A percentile compares a stretch with the other conserved stretches of the same genome.
These are phyloP conservation scores for Melitaea athalia DNA, from an alignment of 2,888 invertebrate genomes.

Conservation along the genomic window DNA sequence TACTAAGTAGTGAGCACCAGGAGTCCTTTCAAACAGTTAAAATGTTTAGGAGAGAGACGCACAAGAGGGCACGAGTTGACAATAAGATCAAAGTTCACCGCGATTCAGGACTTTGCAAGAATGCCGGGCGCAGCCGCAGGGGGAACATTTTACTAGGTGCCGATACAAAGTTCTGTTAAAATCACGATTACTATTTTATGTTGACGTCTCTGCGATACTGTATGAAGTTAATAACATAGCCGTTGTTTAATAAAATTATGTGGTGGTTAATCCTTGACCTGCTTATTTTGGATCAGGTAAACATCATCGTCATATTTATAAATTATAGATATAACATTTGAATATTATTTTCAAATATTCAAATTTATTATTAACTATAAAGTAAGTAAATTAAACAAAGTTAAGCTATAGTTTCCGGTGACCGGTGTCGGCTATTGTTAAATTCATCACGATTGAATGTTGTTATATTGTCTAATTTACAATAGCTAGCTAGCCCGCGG, in stretches of 20 bases:
- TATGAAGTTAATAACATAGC: conserved; percentile 16
- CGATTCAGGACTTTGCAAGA: conserved; percentile 77
- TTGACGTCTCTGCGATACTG: conserved; percentile 28
- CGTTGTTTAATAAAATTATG: conserved; percentile 15
- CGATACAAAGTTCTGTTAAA: conserved; percentile 64
- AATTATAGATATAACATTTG: background rate
- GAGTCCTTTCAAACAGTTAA: conserved; percentile 63
- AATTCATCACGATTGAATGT: conserved; percentile 27
- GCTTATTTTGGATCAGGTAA: conserved; percentile 10
- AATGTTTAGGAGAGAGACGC: conserved; percentile 67
- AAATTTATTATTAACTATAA: background rate
- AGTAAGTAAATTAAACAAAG: background rate
- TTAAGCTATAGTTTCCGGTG: background rate
- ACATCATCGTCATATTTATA: conserved; percentile 8
- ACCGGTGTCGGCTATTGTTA: conserved; percentile 33
- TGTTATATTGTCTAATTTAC: conserved; percentile 37
- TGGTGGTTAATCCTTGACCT: conserved; percentile 16
- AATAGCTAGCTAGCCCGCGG: conserved; percentile 43
- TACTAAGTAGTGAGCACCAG: conserved; percentile 43
- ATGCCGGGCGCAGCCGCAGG: conserved; percentile 70
- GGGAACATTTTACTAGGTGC: conserved; percentile 58
- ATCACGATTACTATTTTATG: conserved; percentile 67
- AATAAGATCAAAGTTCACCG: conserved; percentile 81
- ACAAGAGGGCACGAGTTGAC: conserved; percentile 78
- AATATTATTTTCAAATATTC: background rate